Base-by-base conservation (phyloP, 2,888 invertebrate genomes). In the Clusia tigrina region DNA sequence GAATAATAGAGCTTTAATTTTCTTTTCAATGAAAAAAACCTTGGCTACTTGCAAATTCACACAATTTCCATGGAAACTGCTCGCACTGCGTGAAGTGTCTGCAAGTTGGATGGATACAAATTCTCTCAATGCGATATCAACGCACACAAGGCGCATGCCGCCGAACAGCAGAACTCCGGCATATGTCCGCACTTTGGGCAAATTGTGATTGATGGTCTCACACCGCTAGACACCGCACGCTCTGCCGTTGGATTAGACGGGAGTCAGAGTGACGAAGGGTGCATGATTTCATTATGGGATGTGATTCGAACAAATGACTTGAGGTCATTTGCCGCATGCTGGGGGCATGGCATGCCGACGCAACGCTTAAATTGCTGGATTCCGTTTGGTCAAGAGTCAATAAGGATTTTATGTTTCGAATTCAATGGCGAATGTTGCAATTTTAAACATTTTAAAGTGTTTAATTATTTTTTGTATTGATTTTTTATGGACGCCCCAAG, bases 201-300 rank as follows among this genome's bases (percentile, higher is more conserved):
- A 48, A 48, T 48, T 48, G 48, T 48, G 48, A 48, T 48, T 48
- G 48, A 48, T 48, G 48, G 48, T 9, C 48, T 18, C 48, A 18
- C 18, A 5, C 48, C 48, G 20, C 48, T 22, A 48, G n/a, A 20
- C 20, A 48, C 48, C 2, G 6, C 48, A 48, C 48, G 48, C 5
- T 20, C 32, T 32, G 42, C 42, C 9, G 22, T 22, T 48, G 48
- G 48, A 5, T 48, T 20, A 20, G 20, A 48, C 22, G 9, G 15
- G 48, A 3, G n/a, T 42, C 42, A 48, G 48, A 20, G 48, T 20
- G 6, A 22, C 10, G n/a, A 6, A 20, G 48, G 48, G 20, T 48
- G 48, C 18, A 20, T 48, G 48, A 48, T 48, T 48, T 48, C 48
- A 48, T 48, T 48, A 48, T 48, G 9, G 48, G 20, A 20, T 48